Base-by-base conservation (phyloP, 2,113 vertebrate species). In the Dolichallabes microphthalmus region DNA sequence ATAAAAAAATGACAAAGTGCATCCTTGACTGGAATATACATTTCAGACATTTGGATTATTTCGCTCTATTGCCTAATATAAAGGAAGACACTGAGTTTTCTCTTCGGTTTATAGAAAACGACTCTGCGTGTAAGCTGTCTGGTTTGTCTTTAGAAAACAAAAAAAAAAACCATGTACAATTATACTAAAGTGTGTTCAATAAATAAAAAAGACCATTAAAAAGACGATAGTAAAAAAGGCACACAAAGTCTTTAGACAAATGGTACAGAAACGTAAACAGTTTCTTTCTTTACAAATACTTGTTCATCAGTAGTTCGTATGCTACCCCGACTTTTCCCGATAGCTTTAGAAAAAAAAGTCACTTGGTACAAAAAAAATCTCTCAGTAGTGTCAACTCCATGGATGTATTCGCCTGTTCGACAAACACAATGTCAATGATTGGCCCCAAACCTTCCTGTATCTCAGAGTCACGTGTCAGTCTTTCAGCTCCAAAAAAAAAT, bases 201-300 rank as follows among this genome's bases (percentile, higher is more conserved):
- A 95, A 96, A 96, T 95, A 92, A 95, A 92, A 94, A 95, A 95
- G 92, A 96, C 95, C 94, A 94, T 94, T 90, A 94, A 95, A 97
- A 98, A 96, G 97, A 97, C 92, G 94, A 97, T 96, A 95, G 95
- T 97, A 97, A 98, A 98, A 97, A 99, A 99, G 98, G 98, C 97
- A 99, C 98, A 98, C 96, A 95, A 92, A 97, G 96, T 98, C 95
- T 95, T 96, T 96, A 95, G 96, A 99, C 97, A 96, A 96, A 93
- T 93, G 95, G 93, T 94, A 95, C 94, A 94, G 94, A 96, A 95
- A 94, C 95, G 95, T 95, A 96, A 97, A 96, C 95, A 94, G 94
- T 92, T 95, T 95, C 93, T 93, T 92, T 92, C 95, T 93, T 92
- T 93, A 96, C 94, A 96, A 95, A 96, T 93, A 93, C 93, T 92